Percentiles rank a stretch among this genome's conserved stretches.
These are phyloP conservation scores for Macrosiphum euphorbiae DNA, from an alignment of 2,888 invertebrate species.

Conservation along the genomic window DNA sequence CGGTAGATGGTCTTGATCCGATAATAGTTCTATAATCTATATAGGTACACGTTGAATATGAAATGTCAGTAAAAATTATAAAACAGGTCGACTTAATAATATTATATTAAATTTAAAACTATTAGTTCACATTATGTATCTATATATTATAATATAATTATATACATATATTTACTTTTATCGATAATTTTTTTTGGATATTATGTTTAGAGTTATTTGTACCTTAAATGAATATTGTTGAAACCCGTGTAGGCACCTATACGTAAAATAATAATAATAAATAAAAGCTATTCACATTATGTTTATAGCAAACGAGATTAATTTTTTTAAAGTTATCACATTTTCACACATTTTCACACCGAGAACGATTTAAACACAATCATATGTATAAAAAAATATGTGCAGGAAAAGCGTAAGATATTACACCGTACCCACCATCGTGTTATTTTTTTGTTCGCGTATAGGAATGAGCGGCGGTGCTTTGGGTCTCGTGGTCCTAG, in stretches of 20 bases:
- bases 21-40: neutral
- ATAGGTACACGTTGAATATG: too few species aligned
- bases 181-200: neutral
- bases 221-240: neutral
- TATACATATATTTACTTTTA: neutral
- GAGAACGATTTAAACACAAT: neutral
- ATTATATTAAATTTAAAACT: neutral
- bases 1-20: neutral
- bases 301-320: too few species aligned
- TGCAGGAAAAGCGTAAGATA: neutral
- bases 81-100: neutral
- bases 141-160: neutral
- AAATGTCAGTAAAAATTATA: neutral
- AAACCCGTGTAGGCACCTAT: neutral
- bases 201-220: neutral
- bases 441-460: neutral
- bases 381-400: neutral
- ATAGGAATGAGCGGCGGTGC: conserved; percentile 65
- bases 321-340: neutral
- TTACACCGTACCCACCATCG: neutral
- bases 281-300: neutral
- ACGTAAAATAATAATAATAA: neutral
- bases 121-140: neutral
- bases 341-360: neutral
- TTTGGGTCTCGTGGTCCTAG: conserved; percentile 65